Evolutionary conservation across 2,113 vertebrate genomes (phyloP), one percentile per base, ranked within the genome.

Genomic region (Malurus elegans): DNA sequence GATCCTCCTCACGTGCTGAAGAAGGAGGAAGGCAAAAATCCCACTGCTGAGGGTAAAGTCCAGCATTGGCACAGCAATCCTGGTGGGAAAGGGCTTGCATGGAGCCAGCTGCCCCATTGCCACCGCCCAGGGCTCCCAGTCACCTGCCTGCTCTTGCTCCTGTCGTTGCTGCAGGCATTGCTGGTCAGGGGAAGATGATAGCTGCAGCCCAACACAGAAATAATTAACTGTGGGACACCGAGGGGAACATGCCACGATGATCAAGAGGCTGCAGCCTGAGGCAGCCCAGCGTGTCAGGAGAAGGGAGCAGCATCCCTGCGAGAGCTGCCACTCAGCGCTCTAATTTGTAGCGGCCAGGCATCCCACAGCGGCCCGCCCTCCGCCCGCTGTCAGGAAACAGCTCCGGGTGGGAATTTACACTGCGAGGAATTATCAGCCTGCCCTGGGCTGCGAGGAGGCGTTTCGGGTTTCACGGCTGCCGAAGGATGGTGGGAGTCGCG

Each of bases 241-340:
- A 95, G 65, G 94, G 90, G 48, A 72, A 69, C 92, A 84, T 94
- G 90, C 90, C 86, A 61, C 0, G 29, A 42, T 79, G 90, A 80
- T 67, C 93, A 78, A 78, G 90, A 84, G 72, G 36, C 64, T 34
- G 67, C 73, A 94, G 96, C 94, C 93, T 2, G 78, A 66, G 94
- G 95, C 95, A 48, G 53, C 72, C 25, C 83, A 2, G 48, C 15
- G 1, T 72, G 69, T 92, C 93, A 61, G 65, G 67, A 28, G 67
- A 61, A 64, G 21, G n/a, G 47, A 83, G 82, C 82, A 84, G 72
- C 79, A 88, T 57, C 79, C 61, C 73, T 40, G 20, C 0, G 2
- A 84, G 79, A 86, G 92, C 91, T 92, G 95, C 81, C 90, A 48
- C 58, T 94, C 87, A 83, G 20, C 0, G 1, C 47, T 75, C 45